A percentile compares a stretch with the other conserved stretches of the same genome.
Conservation (phyloP, 2,888 invertebrate species). For the Nowickia ferox region DNA sequence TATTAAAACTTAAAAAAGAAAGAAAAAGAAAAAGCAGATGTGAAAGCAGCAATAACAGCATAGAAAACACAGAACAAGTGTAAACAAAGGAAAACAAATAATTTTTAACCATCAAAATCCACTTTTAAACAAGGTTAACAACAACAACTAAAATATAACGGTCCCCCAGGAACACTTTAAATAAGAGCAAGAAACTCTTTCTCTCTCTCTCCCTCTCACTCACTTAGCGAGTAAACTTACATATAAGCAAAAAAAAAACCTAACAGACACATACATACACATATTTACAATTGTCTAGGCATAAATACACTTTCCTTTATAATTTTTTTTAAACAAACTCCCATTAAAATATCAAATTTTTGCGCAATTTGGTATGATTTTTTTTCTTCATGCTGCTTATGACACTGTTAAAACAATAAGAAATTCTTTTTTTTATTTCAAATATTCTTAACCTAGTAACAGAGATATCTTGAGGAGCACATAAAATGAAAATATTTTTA, state of each 20-base stretch:
- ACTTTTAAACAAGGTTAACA: constrained; percentile 71
- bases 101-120: constrained; percentile 67
- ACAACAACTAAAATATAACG: constrained; percentile 65
- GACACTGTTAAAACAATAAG: constrained; percentile 18
- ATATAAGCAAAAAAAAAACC: constrained; percentile 1
- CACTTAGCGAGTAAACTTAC: neutral
- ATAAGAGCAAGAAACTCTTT: constrained; percentile 54
- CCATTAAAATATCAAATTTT: constrained; percentile 24
- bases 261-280: neutral
- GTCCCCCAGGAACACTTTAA: constrained; percentile 67
- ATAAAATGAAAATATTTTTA: constrained; percentile 7
- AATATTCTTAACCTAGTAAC: constrained; percentile 21
- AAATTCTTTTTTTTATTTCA: constrained; percentile 5
- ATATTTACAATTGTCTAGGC: neutral
- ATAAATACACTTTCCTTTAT: neutral
- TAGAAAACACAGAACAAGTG: neutral
- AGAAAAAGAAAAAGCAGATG: constrained; percentile 9
- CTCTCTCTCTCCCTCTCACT: too few species aligned
- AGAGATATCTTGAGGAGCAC: neutral
- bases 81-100: constrained; percentile 31
- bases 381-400: neutral
- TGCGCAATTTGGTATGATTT: neutral
- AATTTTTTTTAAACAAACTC: neutral
- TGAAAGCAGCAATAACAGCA: constrained; percentile 35
- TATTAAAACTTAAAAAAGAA: constrained; percentile 10